These are phyloP conservation scores for Sebastiscus albofasciatus DNA, from an alignment of 2,797 vertebrate species.

Conservation along the genomic window DNA sequence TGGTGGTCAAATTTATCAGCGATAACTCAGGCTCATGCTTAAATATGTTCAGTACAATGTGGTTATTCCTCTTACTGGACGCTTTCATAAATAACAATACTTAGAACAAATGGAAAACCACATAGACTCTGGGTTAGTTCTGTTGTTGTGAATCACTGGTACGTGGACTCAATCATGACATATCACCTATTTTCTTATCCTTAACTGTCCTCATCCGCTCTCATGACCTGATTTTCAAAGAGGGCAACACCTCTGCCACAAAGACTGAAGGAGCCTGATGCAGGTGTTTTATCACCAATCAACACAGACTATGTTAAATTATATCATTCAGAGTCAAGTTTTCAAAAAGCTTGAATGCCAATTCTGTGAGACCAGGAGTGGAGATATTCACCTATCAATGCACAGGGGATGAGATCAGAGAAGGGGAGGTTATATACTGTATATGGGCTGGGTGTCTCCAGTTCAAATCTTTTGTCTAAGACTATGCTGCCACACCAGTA, in stretches of 20 bases:
- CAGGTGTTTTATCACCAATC: neutral
- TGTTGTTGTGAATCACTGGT: neutral
- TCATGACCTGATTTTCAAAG: neutral
- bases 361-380: too few species aligned
- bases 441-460: too few species aligned
- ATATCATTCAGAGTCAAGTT: neutral
- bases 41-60: neutral
- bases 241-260: neutral
- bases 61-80: neutral
- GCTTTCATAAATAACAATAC: neutral
- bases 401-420: too few species aligned
- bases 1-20: neutral
- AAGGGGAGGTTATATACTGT: neutral
- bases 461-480: too few species aligned
- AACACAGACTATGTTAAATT: neutral
- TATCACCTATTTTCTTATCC: neutral
- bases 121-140: neutral
- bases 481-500: too few species aligned
- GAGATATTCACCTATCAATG: too few species aligned
- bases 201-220: neutral
- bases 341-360: too few species aligned
- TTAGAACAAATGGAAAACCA: neutral
- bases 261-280: neutral
- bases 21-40: neutral
- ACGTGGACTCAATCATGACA: neutral